Percentiles rank a stretch among this genome's conserved stretches.
Conservation (phyloP, 2,113 vertebrate genomes). For the Pleuronectes platessa region DNA sequence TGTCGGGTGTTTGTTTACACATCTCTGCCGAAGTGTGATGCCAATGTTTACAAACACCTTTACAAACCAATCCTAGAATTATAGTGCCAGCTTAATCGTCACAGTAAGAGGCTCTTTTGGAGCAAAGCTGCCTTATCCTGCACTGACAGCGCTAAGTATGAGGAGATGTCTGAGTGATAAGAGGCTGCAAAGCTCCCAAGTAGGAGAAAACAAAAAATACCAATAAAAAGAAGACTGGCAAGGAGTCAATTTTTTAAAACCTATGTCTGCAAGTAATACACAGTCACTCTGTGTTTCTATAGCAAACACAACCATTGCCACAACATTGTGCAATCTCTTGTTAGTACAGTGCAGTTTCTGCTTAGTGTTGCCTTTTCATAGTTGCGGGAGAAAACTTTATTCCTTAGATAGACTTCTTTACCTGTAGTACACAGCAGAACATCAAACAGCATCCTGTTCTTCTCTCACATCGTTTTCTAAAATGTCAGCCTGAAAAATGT, state of each 20-base stretch:
- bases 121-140: conserved; percentile 23
- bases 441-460: conserved; percentile 14
- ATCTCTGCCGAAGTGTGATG: conserved; percentile 21
- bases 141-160: conserved; percentile 21
- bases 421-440: conserved; percentile 15
- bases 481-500: conserved; percentile 49
- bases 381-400: conserved; percentile 17
- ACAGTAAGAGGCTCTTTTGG: conserved; percentile 29
- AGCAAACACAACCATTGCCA: no score
- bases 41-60: conserved; percentile 23
- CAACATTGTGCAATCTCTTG: no score
- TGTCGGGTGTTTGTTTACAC: not conserved
- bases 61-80: conserved; percentile 16
- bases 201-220: conserved; percentile 7
- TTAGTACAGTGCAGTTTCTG: not conserved
- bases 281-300: no score
- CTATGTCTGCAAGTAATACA: no score
- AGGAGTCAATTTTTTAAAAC: not conserved
- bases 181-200: not conserved
- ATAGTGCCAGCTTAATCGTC: conserved; percentile 10
- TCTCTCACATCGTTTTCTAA: conserved; percentile 23
- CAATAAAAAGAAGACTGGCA: conserved; percentile 10
- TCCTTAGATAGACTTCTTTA: conserved; percentile 9
- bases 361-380: conserved; percentile 6
- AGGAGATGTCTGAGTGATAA: conserved; percentile 37